Conservation (phyloP, 2,888 invertebrate genomes). For the Dasysyrphus tricinctus region DNA sequence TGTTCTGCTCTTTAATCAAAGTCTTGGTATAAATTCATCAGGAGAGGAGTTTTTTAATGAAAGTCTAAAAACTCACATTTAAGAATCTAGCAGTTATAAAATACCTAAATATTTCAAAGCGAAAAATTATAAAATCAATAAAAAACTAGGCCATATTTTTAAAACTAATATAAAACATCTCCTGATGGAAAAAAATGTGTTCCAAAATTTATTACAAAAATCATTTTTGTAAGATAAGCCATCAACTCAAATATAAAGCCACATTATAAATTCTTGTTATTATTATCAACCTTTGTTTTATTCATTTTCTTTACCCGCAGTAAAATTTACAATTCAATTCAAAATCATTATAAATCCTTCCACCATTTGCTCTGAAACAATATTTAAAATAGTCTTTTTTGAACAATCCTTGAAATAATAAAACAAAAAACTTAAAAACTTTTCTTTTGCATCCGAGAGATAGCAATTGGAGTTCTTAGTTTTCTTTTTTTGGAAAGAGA, state of each 20-base stretch:
- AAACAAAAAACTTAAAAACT: neutral
- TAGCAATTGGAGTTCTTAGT: neutral
- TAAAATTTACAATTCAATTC: constrained; percentile 34
- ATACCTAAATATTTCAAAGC: too few relatives aligned
- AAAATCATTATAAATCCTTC: constrained; percentile 21
- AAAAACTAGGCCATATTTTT: too few relatives aligned
- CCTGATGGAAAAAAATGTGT: neutral
- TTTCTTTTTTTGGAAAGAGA: constrained; percentile 13
- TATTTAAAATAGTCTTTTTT: neutral
- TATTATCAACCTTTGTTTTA: constrained; percentile 17
- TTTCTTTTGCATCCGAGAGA: neutral
- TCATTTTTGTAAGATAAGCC: neutral
- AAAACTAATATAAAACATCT: too few relatives aligned
- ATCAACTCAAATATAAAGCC: neutral
- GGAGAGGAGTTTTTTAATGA: too few relatives aligned
- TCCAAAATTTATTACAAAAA: constrained; percentile 7
- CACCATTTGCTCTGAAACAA: neutral
- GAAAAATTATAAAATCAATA: too few relatives aligned
- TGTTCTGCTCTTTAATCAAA: too few relatives aligned
- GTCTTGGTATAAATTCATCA: too few relatives aligned
- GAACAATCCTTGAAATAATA: constrained; percentile 16
- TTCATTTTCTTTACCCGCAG: neutral
- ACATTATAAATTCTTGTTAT: constrained; percentile 2
- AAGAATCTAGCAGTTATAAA: too few relatives aligned
- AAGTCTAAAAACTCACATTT: too few relatives aligned